Conservation (phyloP, 1,140 invertebrate genomes). For the Augochlora pura region DNA sequence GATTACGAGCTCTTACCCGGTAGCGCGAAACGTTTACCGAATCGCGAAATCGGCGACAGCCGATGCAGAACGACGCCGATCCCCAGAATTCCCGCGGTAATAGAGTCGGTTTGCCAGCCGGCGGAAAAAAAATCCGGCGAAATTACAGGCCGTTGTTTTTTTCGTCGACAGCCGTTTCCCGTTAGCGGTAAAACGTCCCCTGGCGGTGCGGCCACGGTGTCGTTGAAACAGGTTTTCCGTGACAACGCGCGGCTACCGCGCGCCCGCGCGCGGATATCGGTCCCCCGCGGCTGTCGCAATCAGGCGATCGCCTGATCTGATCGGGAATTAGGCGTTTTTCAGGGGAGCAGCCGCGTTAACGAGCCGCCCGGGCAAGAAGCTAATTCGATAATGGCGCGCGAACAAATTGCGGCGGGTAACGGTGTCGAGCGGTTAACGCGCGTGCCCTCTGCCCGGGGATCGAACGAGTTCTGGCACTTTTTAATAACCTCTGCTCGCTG, state of each 20-base stretch:
- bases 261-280: not conserved
- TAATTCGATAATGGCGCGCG: slow-evolving; percentile 38
- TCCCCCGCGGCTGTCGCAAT: not conserved
- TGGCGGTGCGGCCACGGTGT: not conserved
- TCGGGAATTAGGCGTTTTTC: slow-evolving; percentile 12
- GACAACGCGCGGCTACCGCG: not conserved
- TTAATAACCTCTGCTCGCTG: no score
- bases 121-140: not conserved
- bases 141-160: no score
- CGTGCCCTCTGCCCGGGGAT: no score
- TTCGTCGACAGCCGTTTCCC: not conserved
- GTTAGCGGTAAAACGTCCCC: not conserved
- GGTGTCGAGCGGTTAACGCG: slow-evolving; percentile 22
- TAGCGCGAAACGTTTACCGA: no score
- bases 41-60: no score
- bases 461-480: no score
- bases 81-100: no score
- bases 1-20: no score
- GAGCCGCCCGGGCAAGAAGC: slow-evolving; percentile 9
- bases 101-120: no score
- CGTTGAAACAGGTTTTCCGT: not conserved
- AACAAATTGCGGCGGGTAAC: slow-evolving; percentile 28
- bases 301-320: no score
- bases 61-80: no score
- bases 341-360: not conserved